These are phyloP conservation scores for Lomographa bimaculata DNA, from an alignment of 2,888 invertebrate species.

Conservation along the genomic window DNA sequence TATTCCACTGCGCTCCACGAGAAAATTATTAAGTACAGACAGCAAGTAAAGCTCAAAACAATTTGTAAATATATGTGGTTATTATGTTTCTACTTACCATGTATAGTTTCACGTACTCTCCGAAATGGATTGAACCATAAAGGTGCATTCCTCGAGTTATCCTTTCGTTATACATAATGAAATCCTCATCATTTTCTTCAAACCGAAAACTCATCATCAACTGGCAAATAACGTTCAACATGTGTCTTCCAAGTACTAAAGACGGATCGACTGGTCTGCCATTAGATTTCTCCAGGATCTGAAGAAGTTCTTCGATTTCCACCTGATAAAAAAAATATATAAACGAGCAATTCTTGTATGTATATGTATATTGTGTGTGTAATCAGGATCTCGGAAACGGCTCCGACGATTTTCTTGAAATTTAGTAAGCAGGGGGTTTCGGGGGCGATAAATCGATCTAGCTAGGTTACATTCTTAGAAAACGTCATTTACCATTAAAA, in stretches of 20 bases:
- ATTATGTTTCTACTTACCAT: conserved; percentile 71
- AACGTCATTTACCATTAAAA: too few species aligned
- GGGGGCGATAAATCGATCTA: too few species aligned
- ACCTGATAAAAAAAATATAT: conserved; percentile 76
- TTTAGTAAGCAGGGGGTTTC: too few species aligned
- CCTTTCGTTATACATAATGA: conserved; percentile 87
- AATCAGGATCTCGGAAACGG: too few species aligned
- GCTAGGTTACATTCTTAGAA: too few species aligned
- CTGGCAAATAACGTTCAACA: conserved; percentile 93
- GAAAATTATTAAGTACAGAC: too few species aligned
- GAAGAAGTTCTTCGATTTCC: conserved; percentile 88
- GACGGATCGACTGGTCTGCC: conserved; percentile 84
- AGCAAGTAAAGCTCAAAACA: too few species aligned
- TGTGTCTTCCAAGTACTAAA: conserved; percentile 87
- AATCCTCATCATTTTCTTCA: conserved; percentile 86
- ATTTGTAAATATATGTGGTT: too few species aligned
- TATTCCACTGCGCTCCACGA: too few species aligned
- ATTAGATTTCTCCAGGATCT: conserved; percentile 32
- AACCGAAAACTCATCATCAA: conserved; percentile 93
- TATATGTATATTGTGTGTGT: too few species aligned
- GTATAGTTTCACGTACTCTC: conserved; percentile 89
- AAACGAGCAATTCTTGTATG: too few species aligned
- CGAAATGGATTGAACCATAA: conserved; percentile 88
- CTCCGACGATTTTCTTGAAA: too few species aligned
- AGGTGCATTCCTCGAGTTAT: conserved; percentile 92